Base-by-base conservation (phyloP, 1,140 invertebrate species). In the Drosophila sechellia region DNA sequence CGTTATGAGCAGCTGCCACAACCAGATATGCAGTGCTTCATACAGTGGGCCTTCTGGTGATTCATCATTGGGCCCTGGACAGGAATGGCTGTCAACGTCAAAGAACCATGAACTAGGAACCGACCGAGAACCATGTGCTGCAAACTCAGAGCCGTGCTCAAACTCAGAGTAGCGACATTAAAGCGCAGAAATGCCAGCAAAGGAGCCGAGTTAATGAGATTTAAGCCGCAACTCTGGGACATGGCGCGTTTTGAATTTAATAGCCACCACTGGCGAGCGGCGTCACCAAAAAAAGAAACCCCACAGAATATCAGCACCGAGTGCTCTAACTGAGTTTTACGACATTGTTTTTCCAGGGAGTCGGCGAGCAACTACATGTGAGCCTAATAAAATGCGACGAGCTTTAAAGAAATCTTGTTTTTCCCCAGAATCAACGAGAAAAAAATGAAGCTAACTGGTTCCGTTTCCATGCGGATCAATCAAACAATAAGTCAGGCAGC, bases 1-100 rank as follows among this genome's bases (percentile, higher is more conserved):
- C 76, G 79, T 87, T 85, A 85, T 85, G 81, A 80, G 68, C 77
- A 73, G 63, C 72, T 80, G 81, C 80, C 81, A 74, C 35, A 69
- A 81, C 46, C 68, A 53, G 37, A 64, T 17, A 20, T 25, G 27
- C 0, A 13, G 43, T 63, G 31, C 35, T 50, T 31, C 37, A 34
- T 31, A 39, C 48, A 27, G 31, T 49, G 56, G 35, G 11, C 43
- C 20, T 25, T 46, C 43, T 68, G 48, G 66, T 70, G 66, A 70
- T 70, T 70, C 66, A 70, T 70, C 66, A 70, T 35, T 22, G 55
- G 64, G 37, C 39, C 48, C 48, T 42, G 59, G 46, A 45, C 61
- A 58, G 57, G 69, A 55, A 49, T 31, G 53, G 35, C 59, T 61
- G 59, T 61, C 59, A 61, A 61, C 59, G 59, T 58, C 25, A 35